Conservation (phyloP, 2,113 vertebrate genomes). For the Motacilla tschutschensis region DNA sequence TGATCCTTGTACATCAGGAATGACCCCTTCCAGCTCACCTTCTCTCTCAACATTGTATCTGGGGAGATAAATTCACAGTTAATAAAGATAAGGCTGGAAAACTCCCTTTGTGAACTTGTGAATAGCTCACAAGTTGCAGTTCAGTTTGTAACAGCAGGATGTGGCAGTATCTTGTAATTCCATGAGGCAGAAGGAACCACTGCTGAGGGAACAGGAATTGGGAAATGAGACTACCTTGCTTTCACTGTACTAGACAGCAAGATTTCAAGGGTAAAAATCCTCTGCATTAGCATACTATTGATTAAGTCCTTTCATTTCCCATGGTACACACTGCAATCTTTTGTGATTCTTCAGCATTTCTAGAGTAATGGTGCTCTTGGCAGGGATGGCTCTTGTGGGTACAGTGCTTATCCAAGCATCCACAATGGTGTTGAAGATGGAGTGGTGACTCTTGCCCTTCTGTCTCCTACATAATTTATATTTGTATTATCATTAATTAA, state of each 20-base stretch:
- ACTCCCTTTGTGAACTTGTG: slow-evolving; percentile 22
- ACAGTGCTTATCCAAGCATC: slow-evolving; percentile 48
- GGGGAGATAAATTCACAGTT: slow-evolving; percentile 80
- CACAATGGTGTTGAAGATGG: slow-evolving; percentile 24
- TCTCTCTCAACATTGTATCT: slow-evolving; percentile 65
- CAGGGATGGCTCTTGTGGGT: not conserved
- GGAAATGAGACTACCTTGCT: not conserved
- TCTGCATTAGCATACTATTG: not conserved
- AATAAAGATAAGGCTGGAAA: slow-evolving; percentile 77
- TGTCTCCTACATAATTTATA: slow-evolving; percentile 47
- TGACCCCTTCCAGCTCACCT: slow-evolving; percentile 55
- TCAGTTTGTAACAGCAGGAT: slow-evolving; percentile 43
- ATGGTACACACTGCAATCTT: not conserved
- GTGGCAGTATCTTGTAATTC: not conserved
- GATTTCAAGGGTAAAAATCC: not conserved
- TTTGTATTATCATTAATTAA: slow-evolving; percentile 73
- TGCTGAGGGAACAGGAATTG: not conserved
- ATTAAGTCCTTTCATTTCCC: not conserved
- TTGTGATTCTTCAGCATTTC: slow-evolving; percentile 55
- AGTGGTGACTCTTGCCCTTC: slow-evolving; percentile 32
- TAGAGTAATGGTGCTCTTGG: slow-evolving; percentile 49
- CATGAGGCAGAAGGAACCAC: not conserved
- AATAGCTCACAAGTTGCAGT: not conserved
- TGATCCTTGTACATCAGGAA: slow-evolving; percentile 63
- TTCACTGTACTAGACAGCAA: not conserved